Base-by-base conservation (phyloP, 2,888 invertebrate genomes). In the Epiblema foenella region DNA sequence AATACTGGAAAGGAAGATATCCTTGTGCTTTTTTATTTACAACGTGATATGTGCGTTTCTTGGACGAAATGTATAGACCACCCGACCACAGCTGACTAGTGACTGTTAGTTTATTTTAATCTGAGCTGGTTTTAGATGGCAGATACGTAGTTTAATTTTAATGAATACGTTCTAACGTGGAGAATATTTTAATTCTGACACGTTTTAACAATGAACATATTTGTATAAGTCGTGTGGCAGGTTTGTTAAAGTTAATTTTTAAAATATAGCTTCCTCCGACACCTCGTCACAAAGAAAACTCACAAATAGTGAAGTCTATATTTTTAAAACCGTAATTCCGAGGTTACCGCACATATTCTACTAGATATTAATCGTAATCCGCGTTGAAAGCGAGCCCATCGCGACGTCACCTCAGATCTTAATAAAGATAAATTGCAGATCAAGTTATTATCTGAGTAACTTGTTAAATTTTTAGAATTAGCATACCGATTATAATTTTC, bases 351-450 rank as follows among this genome's bases (percentile, higher is more conserved):
- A 70, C 70, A 54, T 56, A 65, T 59, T 65, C 65, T 60, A 66
- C 73, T 75, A 79, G 77, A 79, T 80, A 75, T 73, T 83, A 85
- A 85, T 78, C 72, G 77, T 84, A 85, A 85, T 85, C 84, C 83
- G 74, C 74, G 73, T 78, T 80, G 80, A 83, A 80, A 81, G 78
- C 76, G 77, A 76, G 78, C 76, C 80, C 78, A 78, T 77, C 76
- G 77, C 79, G 77, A 78, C 78, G 78, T 77, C 77, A 76, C 81
- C 77, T 79, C 78, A 82, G 81, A 83, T 87, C 78, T 82, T 86
- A 87, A 88, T 88, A 84, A 83, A 85, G 88, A 89, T 86, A 85
- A 84, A 87, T 87, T 77, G 81, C 78, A 78, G 83, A 88, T 85
- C 80, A 80, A 76, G 79, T 76, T 78, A 75, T n/a, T n/a, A 73